phyloP scores from a whole-genome alignment of 1,140 invertebrate genomes.

The Panulirus ornatus region DNA sequence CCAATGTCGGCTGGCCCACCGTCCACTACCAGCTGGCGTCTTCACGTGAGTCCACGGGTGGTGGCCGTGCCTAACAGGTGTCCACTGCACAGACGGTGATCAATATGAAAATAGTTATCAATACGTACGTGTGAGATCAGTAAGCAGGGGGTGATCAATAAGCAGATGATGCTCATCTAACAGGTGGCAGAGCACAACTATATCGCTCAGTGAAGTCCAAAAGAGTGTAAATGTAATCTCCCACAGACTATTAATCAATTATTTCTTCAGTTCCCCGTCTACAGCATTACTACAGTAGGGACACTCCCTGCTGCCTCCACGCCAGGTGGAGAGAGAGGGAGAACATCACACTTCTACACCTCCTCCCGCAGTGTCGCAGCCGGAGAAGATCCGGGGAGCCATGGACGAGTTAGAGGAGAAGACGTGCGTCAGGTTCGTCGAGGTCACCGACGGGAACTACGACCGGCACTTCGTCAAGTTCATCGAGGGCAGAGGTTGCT shows the following conservation, averaged over 20 bases:
- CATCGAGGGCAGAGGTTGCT: not conserved
- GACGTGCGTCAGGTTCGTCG: not conserved
- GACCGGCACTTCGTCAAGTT: not conserved
- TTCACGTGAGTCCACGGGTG: not conserved
- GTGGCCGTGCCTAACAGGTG: not conserved
- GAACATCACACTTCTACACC: not conserved
- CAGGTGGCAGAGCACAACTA: no score
- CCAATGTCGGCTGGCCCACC: not conserved
- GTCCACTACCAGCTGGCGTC: not conserved
- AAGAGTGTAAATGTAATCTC: no score
- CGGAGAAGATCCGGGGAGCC: not conserved
- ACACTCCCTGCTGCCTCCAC: no score
- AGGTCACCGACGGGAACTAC: not conserved
- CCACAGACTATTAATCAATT: no score
- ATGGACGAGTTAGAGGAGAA: not conserved
- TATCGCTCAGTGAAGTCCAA: no score
- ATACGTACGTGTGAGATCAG: not conserved
- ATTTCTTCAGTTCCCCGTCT: no score
- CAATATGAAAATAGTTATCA: not conserved
- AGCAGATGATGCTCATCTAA: no score
- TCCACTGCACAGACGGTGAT: not conserved
- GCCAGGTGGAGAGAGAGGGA: no score
- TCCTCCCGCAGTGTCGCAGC: not conserved
- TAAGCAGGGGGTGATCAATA: not conserved
- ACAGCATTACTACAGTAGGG: no score